Conservation (phyloP, 1,140 invertebrate genomes). For the Trypoxylus dichotomus region DNA sequence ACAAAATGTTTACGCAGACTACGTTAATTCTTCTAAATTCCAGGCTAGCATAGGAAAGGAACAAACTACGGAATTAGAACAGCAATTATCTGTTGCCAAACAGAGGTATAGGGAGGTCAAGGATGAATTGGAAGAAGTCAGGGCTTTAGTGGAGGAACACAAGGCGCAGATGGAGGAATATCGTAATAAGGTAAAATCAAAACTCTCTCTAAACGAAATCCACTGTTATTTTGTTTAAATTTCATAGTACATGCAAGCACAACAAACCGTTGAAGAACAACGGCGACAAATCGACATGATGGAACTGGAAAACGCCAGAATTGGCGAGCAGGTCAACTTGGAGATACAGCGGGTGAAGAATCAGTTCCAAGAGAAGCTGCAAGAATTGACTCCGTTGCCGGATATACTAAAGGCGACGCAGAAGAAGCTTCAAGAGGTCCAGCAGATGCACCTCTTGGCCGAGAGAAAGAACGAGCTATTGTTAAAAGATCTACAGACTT, state of each 20-base stretch:
- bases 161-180: constrained; percentile 72
- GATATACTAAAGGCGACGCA: constrained; percentile 74
- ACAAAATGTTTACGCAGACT: neutral
- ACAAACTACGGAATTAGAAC: constrained; percentile 65
- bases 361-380: constrained; percentile 75
- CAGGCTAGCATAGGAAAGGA: constrained; percentile 58
- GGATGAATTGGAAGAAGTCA: constrained; percentile 69
- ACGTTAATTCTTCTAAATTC: constrained; percentile 32
- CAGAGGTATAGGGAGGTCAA: constrained; percentile 66
- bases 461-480: constrained; percentile 66
- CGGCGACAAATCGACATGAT: constrained; percentile 70
- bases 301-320: constrained; percentile 73
- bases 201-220: too few relatives aligned
- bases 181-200: constrained; percentile 62
- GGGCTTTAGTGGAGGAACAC: constrained; percentile 69
- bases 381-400: constrained; percentile 71
- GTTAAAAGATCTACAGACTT: constrained; percentile 59
- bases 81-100: constrained; percentile 62
- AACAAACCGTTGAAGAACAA: constrained; percentile 75
- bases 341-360: constrained; percentile 75
- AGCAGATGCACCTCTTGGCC: constrained; percentile 64
- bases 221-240: constrained; percentile 1
- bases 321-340: constrained; percentile 73
- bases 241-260: constrained; percentile 68
- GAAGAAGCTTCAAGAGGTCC: constrained; percentile 68